Conservation (phyloP, 2,888 invertebrate genomes). For the Oithona nana region DNA sequence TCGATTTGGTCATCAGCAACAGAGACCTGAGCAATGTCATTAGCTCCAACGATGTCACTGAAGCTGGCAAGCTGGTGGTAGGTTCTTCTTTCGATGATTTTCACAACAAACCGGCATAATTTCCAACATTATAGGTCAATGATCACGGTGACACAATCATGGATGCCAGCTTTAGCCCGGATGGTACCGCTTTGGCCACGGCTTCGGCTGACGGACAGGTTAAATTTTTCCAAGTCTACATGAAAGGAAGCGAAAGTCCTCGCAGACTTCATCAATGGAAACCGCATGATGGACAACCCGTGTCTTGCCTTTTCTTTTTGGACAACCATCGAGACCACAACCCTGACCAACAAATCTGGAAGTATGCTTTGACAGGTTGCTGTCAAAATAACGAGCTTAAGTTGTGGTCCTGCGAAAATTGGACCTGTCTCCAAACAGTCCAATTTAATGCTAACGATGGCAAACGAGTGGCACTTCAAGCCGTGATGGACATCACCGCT, state of each 20-base stretch:
- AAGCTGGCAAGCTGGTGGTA: conserved; percentile 12
- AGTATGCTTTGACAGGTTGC: conserved; percentile 78
- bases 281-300: conserved; percentile 68
- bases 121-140: not conserved
- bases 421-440: conserved; percentile 80
- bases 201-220: conserved; percentile 72
- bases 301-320: conserved; percentile 75
- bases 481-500: conserved; percentile 63
- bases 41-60: not conserved
- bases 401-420: conserved; percentile 82
- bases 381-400: conserved; percentile 75
- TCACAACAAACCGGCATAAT: not conserved
- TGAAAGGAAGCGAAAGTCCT: conserved; percentile 41
- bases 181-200: conserved; percentile 80
- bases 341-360: conserved; percentile 61
- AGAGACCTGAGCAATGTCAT: conserved; percentile 25
- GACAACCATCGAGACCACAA: conserved; percentile 65
- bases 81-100: not conserved
- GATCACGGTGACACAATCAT: conserved; percentile 38
- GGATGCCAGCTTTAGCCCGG: conserved; percentile 77
- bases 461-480: conserved; percentile 36
- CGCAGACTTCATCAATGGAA: conserved; percentile 80
- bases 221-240: conserved; percentile 74
- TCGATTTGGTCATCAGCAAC: conserved; percentile 30
- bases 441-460: conserved; percentile 35